A percentile compares a stretch with the other conserved stretches of the same genome.
Evolutionary conservation across 2,888 invertebrate genomes (phyloP).

Genomic region (Cataglyphis altisquamis): DNA sequence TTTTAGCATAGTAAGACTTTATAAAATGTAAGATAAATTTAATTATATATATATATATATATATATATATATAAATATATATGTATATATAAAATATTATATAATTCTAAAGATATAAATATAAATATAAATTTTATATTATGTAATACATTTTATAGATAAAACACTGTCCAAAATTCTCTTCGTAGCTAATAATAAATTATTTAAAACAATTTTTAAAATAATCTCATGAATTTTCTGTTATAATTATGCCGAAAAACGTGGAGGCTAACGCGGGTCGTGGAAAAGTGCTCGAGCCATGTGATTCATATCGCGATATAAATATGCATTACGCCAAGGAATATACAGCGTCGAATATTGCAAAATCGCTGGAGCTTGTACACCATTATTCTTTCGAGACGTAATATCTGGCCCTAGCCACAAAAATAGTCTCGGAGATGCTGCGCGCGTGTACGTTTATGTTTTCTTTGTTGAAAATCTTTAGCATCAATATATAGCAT

Average conservation of each 20-base stretch:
- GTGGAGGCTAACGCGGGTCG: conserved; percentile 16
- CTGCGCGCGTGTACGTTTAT: conserved; percentile 13
- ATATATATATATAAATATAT: too few species aligned
- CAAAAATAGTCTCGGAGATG: conserved; percentile 25
- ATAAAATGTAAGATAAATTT: background rate
- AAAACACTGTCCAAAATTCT: background rate
- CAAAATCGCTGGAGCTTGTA: conserved; percentile 48
- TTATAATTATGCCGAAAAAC: conserved; percentile 1
- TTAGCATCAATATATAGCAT: conserved; percentile 21
- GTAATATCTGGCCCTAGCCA: conserved; percentile 33
- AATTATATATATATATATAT: background rate
- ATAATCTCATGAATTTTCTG: background rate
- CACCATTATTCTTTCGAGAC: conserved; percentile 50
- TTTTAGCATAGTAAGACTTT: background rate
- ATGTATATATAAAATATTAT: too few species aligned
- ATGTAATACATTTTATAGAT: background rate
- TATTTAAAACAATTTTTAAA: background rate
- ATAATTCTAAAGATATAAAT: background rate
- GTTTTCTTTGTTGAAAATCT: conserved; percentile 27
- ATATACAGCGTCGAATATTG: conserved; percentile 51
- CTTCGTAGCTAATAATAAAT: background rate
- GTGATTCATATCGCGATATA: conserved; percentile 48
- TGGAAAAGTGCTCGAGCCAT: conserved; percentile 29
- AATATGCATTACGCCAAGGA: conserved; percentile 54
- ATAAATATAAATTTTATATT: background rate